A percentile compares a stretch with the other conserved stretches of the same genome.
phyloP scores from a whole-genome alignment of 2,113 vertebrate genomes.

The Sturnira hondurensis region DNA sequence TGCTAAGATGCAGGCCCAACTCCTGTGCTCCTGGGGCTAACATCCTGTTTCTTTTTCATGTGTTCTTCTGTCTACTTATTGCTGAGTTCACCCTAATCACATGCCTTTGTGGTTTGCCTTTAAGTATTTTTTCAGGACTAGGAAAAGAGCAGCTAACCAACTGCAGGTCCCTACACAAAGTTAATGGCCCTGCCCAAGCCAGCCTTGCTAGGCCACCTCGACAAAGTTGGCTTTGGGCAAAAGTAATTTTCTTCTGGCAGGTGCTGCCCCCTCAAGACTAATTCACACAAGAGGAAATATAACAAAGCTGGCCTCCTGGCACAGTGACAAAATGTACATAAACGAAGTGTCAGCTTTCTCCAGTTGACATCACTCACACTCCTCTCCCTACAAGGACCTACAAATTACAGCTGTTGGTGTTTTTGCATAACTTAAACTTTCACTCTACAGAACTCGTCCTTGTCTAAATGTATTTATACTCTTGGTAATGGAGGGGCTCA shows the following conservation, averaged over 20 bases:
- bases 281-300: slow-evolving; percentile 58
- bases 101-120: background rate
- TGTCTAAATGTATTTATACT: slow-evolving; percentile 80
- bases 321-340: slow-evolving; percentile 79
- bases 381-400: slow-evolving; percentile 71
- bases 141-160: background rate
- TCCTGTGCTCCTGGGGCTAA: fast-evolving
- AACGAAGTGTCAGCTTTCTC: slow-evolving; percentile 67
- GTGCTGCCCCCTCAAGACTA: slow-evolving; percentile 62
- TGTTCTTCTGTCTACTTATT: background rate
- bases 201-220: background rate
- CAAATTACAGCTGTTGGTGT: slow-evolving; percentile 81
- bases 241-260: slow-evolving; percentile 48
- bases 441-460: slow-evolving; percentile 77
- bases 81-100: background rate
- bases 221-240: background rate
- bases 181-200: fast-evolving
- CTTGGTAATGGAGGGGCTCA: slow-evolving; percentile 75
- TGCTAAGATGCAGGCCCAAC: too few species aligned
- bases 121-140: too few species aligned
- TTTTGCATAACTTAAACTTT: slow-evolving; percentile 82
- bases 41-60: fast-evolving
- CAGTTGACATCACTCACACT: slow-evolving; percentile 76
- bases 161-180: background rate
- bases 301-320: slow-evolving; percentile 73